Evolutionary conservation across 2,797 vertebrate species (phyloP).

Genomic region (Aplochiton taeniatus): DNA sequence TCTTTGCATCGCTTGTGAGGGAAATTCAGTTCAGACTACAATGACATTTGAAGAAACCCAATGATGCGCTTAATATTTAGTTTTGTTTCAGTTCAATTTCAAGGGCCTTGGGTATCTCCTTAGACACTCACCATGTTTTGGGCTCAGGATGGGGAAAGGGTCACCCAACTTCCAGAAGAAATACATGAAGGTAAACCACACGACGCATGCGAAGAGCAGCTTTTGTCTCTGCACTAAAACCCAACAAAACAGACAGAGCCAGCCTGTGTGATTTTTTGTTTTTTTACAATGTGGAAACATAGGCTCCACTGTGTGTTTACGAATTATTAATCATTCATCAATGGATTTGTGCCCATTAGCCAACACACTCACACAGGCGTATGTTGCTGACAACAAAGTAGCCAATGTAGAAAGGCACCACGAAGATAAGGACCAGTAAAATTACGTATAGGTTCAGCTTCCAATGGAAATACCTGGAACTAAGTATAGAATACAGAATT

Average conservation of each 20-base stretch:
- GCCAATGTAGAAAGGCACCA: constrained; percentile 98
- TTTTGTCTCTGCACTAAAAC: constrained; percentile 88
- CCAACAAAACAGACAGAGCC: constrained; percentile 11
- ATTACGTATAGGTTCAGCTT: constrained; percentile 97
- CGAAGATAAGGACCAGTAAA: constrained; percentile 93
- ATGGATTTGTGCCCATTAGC: neutral
- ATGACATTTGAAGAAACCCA: too few relatives aligned
- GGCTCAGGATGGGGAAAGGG: constrained; percentile 96
- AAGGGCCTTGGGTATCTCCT: neutral
- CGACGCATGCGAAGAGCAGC: constrained; percentile 90
- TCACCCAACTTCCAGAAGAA: constrained; percentile 99
- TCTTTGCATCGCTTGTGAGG: too few relatives aligned
- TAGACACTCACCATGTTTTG: constrained; percentile 89
- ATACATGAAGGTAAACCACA: constrained; percentile 99
- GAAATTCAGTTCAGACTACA: too few relatives aligned
- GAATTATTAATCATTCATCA: neutral
- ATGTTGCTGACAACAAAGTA: constrained; percentile 99
- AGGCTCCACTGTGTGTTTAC: too few relatives aligned
- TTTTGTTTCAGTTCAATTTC: too few relatives aligned
- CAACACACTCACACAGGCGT: constrained; percentile 86
- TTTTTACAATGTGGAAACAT: too few relatives aligned
- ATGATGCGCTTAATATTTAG: too few relatives aligned
- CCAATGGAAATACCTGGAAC: constrained; percentile 98
- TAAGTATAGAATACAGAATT: constrained; percentile 42
- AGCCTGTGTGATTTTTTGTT: too few relatives aligned